Evolutionary conservation across 2,888 invertebrate genomes (phyloP).

Genomic region (Perizoma flavofasciatum): DNA sequence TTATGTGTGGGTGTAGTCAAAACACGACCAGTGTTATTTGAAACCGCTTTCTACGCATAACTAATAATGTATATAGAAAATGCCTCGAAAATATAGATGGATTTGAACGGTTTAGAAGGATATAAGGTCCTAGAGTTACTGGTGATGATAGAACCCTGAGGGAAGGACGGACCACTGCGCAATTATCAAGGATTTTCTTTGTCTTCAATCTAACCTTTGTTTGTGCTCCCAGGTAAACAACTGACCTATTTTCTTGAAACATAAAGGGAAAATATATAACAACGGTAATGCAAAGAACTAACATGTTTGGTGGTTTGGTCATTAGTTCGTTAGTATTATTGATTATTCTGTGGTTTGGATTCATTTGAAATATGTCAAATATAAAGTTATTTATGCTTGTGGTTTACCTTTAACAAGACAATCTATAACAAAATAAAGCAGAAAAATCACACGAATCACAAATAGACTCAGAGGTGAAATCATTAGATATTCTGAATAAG

Average conservation of each 20-base stretch:
- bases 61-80: slow-evolving; percentile 13
- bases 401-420: too few relatives aligned
- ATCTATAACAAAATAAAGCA: too few relatives aligned
- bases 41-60: slow-evolving; percentile 23
- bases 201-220: slow-evolving; percentile 43
- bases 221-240: slow-evolving; percentile 25
- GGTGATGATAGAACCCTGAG: slow-evolving; percentile 41
- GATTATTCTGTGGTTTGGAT: too few relatives aligned
- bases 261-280: slow-evolving; percentile 4
- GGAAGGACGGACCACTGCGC: slow-evolving; percentile 48
- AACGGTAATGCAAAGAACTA: background rate
- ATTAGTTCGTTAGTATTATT: too few relatives aligned
- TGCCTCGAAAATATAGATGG: slow-evolving; percentile 15
- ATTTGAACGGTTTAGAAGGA: slow-evolving; percentile 23
- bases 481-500: slow-evolving; percentile 9
- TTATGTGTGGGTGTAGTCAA: slow-evolving; percentile 24
- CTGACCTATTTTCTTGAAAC: slow-evolving; percentile 33
- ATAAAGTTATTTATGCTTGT: too few relatives aligned
- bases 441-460: too few relatives aligned
- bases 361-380: too few relatives aligned
- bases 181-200: slow-evolving; percentile 52
- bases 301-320: too few relatives aligned
- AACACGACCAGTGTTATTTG: slow-evolving; percentile 26
- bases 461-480: too few relatives aligned
- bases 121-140: slow-evolving; percentile 41